phyloP scores from a whole-genome alignment of 2,888 invertebrate genomes.

The Synergus itoensis region DNA sequence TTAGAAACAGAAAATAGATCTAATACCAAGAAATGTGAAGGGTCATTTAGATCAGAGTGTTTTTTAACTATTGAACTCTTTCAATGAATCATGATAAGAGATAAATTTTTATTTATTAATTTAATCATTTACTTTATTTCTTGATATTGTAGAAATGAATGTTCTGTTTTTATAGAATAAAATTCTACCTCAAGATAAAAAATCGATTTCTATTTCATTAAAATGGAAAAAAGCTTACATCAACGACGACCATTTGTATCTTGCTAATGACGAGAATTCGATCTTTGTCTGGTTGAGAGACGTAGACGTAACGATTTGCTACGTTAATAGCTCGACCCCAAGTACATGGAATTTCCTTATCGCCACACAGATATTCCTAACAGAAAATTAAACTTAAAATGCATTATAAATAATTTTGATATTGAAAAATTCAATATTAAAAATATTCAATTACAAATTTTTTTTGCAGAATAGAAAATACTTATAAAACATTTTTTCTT shows the following conservation, averaged over 20 bases:
- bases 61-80: too few species aligned
- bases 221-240: slow-evolving; percentile 76
- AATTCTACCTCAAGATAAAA: too few species aligned
- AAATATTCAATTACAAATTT: too few species aligned
- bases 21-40: background rate
- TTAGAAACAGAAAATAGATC: background rate
- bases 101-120: too few species aligned
- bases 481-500: background rate
- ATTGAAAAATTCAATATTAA: too few species aligned
- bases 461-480: background rate
- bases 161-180: too few species aligned
- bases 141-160: too few species aligned
- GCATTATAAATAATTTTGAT: background rate
- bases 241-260: slow-evolving; percentile 85
- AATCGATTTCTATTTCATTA: background rate
- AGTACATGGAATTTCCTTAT: slow-evolving; percentile 83
- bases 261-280: slow-evolving; percentile 86
- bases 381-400: slow-evolving; percentile 46
- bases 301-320: slow-evolving; percentile 85
- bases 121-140: too few species aligned
- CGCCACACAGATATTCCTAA: slow-evolving; percentile 86
- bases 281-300: slow-evolving; percentile 85
- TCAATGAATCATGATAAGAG: too few species aligned
- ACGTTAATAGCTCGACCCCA: slow-evolving; percentile 88
- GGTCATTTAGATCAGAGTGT: background rate